Percentiles rank a stretch among this genome's conserved stretches.
Conservation (phyloP, 2,888 invertebrate species). For the Eupithecia tripunctaria region DNA sequence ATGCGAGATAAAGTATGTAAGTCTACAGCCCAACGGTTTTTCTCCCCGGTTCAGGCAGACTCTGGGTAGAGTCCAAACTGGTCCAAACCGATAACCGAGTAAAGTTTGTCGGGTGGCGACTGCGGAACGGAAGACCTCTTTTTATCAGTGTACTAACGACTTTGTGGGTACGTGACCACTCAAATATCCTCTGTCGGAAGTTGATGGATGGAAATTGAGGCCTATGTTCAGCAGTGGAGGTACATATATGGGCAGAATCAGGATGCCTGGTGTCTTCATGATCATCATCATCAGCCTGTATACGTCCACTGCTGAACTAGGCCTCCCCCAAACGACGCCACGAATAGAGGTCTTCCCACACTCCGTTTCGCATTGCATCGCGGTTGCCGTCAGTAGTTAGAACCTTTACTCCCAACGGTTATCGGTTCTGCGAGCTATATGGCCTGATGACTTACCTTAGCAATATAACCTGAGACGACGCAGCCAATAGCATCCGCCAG, state of each 20-base stretch:
- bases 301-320: too few species aligned
- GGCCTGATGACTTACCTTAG: slow-evolving; percentile 45
- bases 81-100: not conserved
- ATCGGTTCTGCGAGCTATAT: too few species aligned
- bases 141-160: not conserved
- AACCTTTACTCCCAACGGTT: too few species aligned
- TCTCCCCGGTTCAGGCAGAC: not conserved
- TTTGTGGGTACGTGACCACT: not conserved
- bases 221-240: not conserved
- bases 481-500: slow-evolving; percentile 86
- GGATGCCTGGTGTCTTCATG: not conserved
- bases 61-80: not conserved
- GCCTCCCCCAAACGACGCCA: too few species aligned
- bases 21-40: not conserved
- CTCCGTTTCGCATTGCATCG: too few species aligned
- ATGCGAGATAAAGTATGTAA: too few species aligned
- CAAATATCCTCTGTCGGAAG: not conserved
- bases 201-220: not conserved
- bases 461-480: slow-evolving; percentile 65
- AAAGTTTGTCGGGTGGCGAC: not conserved
- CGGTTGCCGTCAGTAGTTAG: too few species aligned
- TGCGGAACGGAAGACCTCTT: not conserved
- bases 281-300: too few species aligned
- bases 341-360: too few species aligned
- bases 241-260: not conserved